Conservation (phyloP, 2,113 vertebrate genomes). For the Gopherus flavomarginatus region DNA sequence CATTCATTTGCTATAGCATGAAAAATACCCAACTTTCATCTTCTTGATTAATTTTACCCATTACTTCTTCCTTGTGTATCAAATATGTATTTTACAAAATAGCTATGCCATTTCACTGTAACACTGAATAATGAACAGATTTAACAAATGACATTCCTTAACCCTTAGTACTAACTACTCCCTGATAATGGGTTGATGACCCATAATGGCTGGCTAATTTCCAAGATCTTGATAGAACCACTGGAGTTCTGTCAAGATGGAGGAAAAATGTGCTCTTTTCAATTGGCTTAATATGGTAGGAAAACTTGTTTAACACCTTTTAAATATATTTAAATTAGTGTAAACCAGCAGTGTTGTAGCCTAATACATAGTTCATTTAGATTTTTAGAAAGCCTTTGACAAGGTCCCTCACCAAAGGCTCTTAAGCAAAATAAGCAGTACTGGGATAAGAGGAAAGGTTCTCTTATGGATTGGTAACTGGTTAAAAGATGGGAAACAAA, state of each 20-base stretch:
- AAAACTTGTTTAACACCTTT: neutral
- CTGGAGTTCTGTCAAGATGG: neutral
- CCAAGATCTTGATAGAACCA: neutral
- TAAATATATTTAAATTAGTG: neutral
- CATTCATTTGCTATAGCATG: neutral
- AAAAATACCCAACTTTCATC: neutral
- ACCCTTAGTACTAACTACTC: neutral
- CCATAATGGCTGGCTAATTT: neutral
- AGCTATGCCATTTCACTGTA: neutral
- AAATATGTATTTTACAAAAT: neutral
- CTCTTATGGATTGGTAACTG: too few species aligned
- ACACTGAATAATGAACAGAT: neutral
- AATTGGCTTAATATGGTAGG: neutral
- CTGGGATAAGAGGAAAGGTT: too few species aligned
- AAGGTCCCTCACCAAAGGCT: too few species aligned
- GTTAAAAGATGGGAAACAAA: too few species aligned
- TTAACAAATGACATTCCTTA: neutral
- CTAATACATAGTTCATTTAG: neutral
- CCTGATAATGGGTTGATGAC: neutral
- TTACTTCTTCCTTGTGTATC: neutral
- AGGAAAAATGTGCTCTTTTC: accelerated
- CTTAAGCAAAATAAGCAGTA: too few species aligned
- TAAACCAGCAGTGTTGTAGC: neutral
- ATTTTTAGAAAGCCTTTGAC: too few species aligned
- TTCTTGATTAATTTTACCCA: neutral